A percentile compares a stretch with the other conserved stretches of the same genome.
phyloP scores from a whole-genome alignment of 2,888 invertebrate genomes.

The Dioctria rufipes region DNA sequence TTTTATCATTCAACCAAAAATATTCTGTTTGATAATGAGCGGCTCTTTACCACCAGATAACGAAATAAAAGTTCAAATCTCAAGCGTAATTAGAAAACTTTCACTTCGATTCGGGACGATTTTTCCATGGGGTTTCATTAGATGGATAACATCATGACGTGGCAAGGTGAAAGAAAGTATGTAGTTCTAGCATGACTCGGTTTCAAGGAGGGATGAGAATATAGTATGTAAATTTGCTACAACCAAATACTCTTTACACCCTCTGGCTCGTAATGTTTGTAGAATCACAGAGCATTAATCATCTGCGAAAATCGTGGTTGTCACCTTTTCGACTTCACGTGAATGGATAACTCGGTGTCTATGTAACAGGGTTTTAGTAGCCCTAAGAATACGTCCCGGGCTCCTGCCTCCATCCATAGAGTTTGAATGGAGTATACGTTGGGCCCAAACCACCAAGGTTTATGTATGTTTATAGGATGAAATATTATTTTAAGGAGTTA shows the following conservation, averaged over 20 bases:
- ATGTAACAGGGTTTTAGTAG: conserved; percentile 35
- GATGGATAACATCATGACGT: conserved; percentile 51
- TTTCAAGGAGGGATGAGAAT: conserved; percentile 41
- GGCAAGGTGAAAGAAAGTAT: conserved; percentile 45
- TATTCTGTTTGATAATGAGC: conserved; percentile 4
- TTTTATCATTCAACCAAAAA: conserved; percentile 50
- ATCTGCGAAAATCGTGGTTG: conserved; percentile 58
- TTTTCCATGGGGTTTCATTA: conserved; percentile 39
- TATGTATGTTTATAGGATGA: conserved; percentile 58
- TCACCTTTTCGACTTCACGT: conserved; percentile 57
- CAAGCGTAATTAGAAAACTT: conserved; percentile 57
- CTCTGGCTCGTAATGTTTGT: conserved; percentile 40
- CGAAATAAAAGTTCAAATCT: conserved; percentile 51
- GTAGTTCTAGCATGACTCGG: conserved; percentile 21
- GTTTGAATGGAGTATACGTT: not conserved
- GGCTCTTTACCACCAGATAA: conserved; percentile 36
- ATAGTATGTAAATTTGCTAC: conserved; percentile 53
- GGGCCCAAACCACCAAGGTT: conserved; percentile 45
- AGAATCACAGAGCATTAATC: conserved; percentile 57
- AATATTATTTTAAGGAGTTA: conserved; percentile 60
- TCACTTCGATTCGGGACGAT: conserved; percentile 49
- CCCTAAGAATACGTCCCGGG: conserved; percentile 17
- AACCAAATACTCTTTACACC: conserved; percentile 25
- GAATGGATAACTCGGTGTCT: conserved; percentile 47
- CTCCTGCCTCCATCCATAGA: conserved; percentile 22